These are phyloP conservation scores for Branchipolynoe longqiensis DNA, from an alignment of 2,888 invertebrate species.

Conservation along the genomic window DNA sequence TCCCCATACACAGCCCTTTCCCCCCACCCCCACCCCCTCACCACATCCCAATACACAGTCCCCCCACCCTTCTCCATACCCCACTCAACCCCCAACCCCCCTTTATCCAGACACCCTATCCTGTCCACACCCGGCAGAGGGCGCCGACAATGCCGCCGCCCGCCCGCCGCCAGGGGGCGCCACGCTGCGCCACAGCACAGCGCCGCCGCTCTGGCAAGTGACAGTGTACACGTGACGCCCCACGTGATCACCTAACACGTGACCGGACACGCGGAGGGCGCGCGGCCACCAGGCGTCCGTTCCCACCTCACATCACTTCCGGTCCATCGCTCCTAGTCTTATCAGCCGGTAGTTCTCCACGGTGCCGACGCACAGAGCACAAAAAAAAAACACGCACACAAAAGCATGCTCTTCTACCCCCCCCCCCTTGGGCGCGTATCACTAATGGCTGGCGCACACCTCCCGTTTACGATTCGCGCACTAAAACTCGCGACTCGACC, in stretches of 20 bases:
- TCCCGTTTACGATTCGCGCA: no score
- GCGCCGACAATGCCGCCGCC: neutral
- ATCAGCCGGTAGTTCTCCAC: no score
- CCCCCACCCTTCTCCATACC: neutral
- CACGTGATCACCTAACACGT: neutral
- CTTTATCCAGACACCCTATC: no score
- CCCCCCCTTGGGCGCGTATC: no score
- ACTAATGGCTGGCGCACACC: no score
- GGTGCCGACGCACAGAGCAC: no score
- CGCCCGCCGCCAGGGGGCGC: neutral
- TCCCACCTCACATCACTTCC: constrained; percentile 56
- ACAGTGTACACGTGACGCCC: neutral
- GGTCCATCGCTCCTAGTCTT: neutral
- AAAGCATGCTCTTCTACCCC: no score
- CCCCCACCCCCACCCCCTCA: neutral
- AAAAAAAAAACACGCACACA: neutral
- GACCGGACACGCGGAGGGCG: neutral
- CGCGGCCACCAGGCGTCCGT: constrained; percentile 1
- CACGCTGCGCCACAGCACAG: constrained; percentile 1
- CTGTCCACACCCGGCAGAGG: no score
- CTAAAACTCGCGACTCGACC: no score
- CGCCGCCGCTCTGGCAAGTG: neutral
- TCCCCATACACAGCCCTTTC: neutral
- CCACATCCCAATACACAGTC: neutral
- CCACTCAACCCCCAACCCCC: neutral